Evolutionary conservation across 2,113 vertebrate genomes (phyloP), one percentile per base, ranked within the genome.

Genomic region (Pungitius pungitius): DNA sequence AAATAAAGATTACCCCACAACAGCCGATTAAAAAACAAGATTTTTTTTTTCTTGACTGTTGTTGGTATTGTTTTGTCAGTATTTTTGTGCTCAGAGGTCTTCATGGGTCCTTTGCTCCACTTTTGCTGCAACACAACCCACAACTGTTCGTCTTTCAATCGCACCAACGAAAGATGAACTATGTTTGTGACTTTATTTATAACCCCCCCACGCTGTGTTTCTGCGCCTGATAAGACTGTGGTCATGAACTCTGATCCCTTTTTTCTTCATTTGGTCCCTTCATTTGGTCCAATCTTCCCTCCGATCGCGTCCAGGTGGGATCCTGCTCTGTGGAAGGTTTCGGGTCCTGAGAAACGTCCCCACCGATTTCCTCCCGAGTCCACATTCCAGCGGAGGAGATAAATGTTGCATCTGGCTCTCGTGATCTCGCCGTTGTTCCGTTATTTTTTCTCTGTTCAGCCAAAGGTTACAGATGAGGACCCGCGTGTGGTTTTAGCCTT

Each of bases 381-480:
- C 18, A 40, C n/a, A 45, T n/a, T 49, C 11, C 43, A 26, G 42
- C 49, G 27, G 61, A 75, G 45, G 12, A 60, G 20, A n/a, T 43
- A 51, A 57, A 40, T 22, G 24, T 52, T 12, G 6, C 33, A 35
- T 35, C 33, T 54, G 24, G 57, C 47, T n/a, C 22, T 47, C 57
- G 6, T 24, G 17, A 7, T 20, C 43, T 3, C 60, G 15, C 13
- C 27, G 52, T 67, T n/a, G 11, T 24, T 43, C 30, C 9, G 72
- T 35, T 24, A 20, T 22, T 35, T 74, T 65, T 78, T 78, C 73
- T 65, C 72, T 66, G 82, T 87, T 82, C 69, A 84, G 59, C 59
- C 56, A 57, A 70, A 74, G 68, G 79, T 81, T 39, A 77, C 52
- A 43, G 60, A 65, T 66, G 72, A 59, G 59, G 61, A 68, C 27